phyloP scores from a whole-genome alignment of 2,113 vertebrate genomes.

The Pica pica region DNA sequence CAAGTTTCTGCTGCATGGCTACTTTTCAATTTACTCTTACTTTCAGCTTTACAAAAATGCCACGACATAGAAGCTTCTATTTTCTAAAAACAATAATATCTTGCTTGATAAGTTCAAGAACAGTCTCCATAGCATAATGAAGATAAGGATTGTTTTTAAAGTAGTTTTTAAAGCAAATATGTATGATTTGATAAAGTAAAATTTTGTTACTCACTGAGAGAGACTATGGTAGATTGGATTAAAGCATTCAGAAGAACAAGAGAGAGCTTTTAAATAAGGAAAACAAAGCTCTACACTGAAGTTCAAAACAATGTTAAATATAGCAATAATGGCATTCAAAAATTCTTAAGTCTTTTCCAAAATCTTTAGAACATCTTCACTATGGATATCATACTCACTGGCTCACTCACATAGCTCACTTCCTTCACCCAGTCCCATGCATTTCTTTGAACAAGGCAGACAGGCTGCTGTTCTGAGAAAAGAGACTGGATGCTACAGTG shows the following conservation, averaged over 20 bases:
- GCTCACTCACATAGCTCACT: neutral
- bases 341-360: neutral
- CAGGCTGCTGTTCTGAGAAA: neutral
- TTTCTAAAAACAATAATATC: neutral
- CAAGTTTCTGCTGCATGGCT: slow-evolving; percentile 49
- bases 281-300: neutral
- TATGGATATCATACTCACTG: neutral
- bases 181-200: slow-evolving; percentile 9
- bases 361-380: neutral
- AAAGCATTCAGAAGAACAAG: slow-evolving; percentile 57
- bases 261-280: slow-evolving; percentile 42
- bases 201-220: slow-evolving; percentile 73
- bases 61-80: neutral
- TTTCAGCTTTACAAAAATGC: slow-evolving; percentile 14
- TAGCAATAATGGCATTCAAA: neutral
- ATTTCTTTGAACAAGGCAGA: neutral
- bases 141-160: neutral
- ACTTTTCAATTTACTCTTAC: neutral
- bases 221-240: slow-evolving; percentile 66
- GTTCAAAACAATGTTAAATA: slow-evolving; percentile 7
- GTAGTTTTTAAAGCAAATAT: neutral
- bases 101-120: neutral
- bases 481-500: neutral
- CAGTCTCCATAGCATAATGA: neutral
- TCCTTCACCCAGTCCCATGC: neutral